Conservation (phyloP, 2,888 invertebrate genomes). For the Aricia artaxerxes region DNA sequence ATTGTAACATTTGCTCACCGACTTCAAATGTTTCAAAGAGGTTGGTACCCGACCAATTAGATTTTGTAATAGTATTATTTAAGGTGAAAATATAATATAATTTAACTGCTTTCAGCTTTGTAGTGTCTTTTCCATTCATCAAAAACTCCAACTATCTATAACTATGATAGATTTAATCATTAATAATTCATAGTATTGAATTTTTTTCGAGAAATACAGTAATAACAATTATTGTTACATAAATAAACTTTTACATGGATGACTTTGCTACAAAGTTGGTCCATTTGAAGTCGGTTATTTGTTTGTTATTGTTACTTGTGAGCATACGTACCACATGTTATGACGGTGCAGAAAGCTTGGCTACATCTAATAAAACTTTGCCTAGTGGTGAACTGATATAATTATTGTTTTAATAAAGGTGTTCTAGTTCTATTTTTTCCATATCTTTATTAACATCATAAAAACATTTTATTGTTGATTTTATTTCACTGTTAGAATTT, state of each 20-base stretch:
- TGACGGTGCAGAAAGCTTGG: slow-evolving; percentile 38
- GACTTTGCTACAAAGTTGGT: not conserved
- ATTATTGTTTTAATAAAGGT: not conserved
- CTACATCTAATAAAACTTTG: slow-evolving; percentile 37
- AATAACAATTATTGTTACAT: not conserved
- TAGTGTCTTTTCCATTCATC: not conserved
- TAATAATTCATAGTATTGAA: not conserved
- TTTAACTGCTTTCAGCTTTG: not conserved
- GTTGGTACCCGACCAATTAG: too few relatives aligned
- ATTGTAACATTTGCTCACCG: not conserved
- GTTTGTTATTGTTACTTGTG: slow-evolving; percentile 40
- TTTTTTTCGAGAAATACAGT: not conserved
- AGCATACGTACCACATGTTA: slow-evolving; percentile 46
- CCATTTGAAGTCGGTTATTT: slow-evolving; percentile 15
- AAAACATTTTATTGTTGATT: not conserved
- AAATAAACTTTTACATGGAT: not conserved
- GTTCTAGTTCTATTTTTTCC: not conserved
- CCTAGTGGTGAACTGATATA: not conserved
- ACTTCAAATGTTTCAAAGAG: not conserved
- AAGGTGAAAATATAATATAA: not conserved
- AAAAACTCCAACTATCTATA: too few relatives aligned
- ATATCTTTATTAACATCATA: not conserved
- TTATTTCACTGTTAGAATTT: not conserved
- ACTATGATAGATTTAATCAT: not conserved
- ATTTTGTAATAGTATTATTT: not conserved